Evolutionary conservation across 2,888 invertebrate species (phyloP), one percentile per base, ranked within the genome.

Genomic region (Drosophila quinaria): DNA sequence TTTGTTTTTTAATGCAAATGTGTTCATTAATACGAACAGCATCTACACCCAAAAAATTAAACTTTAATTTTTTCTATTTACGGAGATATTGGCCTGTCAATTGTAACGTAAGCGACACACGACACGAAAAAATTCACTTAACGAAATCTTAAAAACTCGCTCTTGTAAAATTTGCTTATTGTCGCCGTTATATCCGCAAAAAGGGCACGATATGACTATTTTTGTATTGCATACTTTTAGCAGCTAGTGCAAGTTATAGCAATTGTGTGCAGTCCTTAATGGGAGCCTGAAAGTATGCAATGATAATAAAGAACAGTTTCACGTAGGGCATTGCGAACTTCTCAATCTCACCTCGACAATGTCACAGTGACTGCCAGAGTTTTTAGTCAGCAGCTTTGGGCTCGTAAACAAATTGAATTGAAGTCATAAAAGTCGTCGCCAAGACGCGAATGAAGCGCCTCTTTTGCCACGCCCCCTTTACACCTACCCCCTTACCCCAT

Each of bases 331-430:
- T 2, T 6, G 44, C 8, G 4, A 19, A 55, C 54, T 55, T 29
- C 13, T 55, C 9, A 13, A 4, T 9, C 54, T 11, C n/a, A 17
- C 42, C 55, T 54, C 52, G 52, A 11, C 39, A 6, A 5, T 8
- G 35, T 15, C 22, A n/a, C n/a, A 13, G 29, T n/a, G 22, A n/a
- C 13, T 46, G 22, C 25, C 51, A 31, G 29, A 41, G 41, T 31
- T 56, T 29, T 31, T 42, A 55, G 56, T 25, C 25, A 33, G 19
- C 42, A 33, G 55, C 22, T 35, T 74, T 83, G 49, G 81, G 76
- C 86, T 87, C 86, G 86, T 87, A 88, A 87, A 87, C 86, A 87
- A 87, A 87, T 87, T 87, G 86, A 88, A 88, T 88, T 87, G 86
- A 87, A 87, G 86, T 86, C 86, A 87, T 87, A 87, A 87, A 87